Evolutionary conservation across 1,140 invertebrate species (phyloP).

Genomic region (Branchinecta lynchi): DNA sequence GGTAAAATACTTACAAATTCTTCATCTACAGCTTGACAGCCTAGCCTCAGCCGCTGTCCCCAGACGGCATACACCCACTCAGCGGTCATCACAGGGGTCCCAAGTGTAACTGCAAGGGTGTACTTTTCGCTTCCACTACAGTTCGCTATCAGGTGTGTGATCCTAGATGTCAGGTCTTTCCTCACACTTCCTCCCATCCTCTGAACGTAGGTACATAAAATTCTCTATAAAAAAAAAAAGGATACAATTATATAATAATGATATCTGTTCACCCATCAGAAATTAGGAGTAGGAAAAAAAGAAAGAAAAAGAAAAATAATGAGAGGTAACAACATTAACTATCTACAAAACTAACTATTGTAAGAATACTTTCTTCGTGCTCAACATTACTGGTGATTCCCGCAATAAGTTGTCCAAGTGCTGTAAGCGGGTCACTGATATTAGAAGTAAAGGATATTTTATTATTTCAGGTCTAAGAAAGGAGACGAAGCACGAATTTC

Average conservation of each 20-base stretch:
- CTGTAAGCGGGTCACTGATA: too few relatives aligned
- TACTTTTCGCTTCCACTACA: conserved; percentile 73
- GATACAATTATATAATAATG: conserved; percentile 15
- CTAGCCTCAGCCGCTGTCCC: conserved; percentile 49
- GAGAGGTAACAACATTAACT: too few relatives aligned
- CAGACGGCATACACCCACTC: conserved; percentile 76
- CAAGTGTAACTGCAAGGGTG: conserved; percentile 64
- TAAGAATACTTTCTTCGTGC: too few relatives aligned
- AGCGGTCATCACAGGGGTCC: conserved; percentile 67
- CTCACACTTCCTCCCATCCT: conserved; percentile 86
- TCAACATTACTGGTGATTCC: too few relatives aligned
- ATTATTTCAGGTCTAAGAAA: too few relatives aligned
- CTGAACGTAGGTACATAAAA: conserved; percentile 68
- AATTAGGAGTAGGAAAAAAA: too few relatives aligned
- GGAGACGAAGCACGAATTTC: too few relatives aligned
- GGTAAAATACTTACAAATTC: conserved; percentile 54
- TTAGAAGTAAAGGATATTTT: too few relatives aligned
- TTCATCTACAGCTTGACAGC: conserved; percentile 47
- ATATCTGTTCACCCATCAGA: background rate
- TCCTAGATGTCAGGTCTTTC: conserved; percentile 65
- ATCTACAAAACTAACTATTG: too few relatives aligned
- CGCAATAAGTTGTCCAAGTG: too few relatives aligned
- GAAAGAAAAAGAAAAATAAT: too few relatives aligned
- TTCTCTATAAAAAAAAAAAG: conserved; percentile 41
- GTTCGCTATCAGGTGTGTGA: conserved; percentile 83